Evolutionary conservation across 92 coral and sea anemone species (phyloP).

Genomic region (Bergia puertoricense): DNA sequence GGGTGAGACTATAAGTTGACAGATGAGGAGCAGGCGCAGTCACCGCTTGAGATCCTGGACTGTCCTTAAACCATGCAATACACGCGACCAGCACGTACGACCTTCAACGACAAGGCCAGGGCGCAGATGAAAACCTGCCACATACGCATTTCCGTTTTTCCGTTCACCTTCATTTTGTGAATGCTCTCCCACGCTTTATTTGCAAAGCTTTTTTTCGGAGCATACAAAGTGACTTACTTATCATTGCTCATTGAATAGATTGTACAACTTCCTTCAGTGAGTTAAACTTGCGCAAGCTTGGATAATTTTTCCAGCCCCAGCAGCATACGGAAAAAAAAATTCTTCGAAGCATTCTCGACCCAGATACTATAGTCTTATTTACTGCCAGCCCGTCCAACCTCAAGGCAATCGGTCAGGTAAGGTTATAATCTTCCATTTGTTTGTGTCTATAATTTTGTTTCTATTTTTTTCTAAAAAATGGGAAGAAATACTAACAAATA

Average conservation of each 20-base stretch:
- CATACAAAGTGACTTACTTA: not conserved
- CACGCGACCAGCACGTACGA: constrained; percentile 5
- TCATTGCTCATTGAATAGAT: not conserved
- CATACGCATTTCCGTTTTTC: not conserved
- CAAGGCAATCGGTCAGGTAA: not conserved
- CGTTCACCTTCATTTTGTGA: not conserved
- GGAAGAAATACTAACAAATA: too few relatives aligned
- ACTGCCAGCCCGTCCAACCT: not conserved
- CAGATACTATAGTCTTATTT: not conserved
- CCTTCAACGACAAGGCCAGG: not conserved
- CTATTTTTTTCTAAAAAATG: too few relatives aligned
- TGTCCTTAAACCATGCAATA: not conserved
- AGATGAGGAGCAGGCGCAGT: not conserved
- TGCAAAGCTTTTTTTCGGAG: not conserved
- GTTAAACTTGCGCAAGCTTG: not conserved
- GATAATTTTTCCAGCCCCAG: not conserved
- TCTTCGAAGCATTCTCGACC: not conserved
- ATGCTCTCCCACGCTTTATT: not conserved
- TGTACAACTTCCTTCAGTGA: not conserved
- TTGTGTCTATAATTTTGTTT: not conserved
- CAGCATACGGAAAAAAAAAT: not conserved
- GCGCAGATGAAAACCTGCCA: not conserved
- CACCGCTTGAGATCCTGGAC: not conserved
- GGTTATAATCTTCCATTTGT: not conserved
- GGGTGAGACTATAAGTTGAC: not conserved